phyloP scores from a whole-genome alignment of 1,140 invertebrate genomes.

The Cepaea nemoralis region DNA sequence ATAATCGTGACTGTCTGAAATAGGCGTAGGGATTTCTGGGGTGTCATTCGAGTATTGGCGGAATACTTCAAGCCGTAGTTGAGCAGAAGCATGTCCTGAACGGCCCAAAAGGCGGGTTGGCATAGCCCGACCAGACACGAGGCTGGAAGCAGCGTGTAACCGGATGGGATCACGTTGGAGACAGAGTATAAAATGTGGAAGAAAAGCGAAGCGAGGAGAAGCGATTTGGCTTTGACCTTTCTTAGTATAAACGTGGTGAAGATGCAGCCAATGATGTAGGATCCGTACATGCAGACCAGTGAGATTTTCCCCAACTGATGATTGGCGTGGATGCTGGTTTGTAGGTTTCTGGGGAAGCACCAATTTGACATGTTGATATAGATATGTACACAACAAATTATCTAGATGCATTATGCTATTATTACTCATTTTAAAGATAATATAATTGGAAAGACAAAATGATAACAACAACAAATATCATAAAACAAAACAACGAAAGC shows the following conservation, averaged over 20 bases:
- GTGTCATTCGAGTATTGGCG: constrained; percentile 39
- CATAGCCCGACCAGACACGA: constrained; percentile 50
- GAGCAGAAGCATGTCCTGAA: constrained; percentile 50
- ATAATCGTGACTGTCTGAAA: constrained; percentile 51
- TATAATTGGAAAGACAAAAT: too few species aligned
- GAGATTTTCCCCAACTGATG: constrained; percentile 50
- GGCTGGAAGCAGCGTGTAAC: constrained; percentile 52
- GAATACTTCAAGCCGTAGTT: constrained; percentile 52
- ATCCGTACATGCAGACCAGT: constrained; percentile 50
- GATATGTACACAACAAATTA: too few species aligned
- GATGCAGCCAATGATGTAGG: constrained; percentile 51
- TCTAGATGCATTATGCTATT: neutral
- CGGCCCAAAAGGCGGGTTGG: constrained; percentile 51
- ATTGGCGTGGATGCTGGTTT: constrained; percentile 47
- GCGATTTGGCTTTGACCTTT: constrained; percentile 47
- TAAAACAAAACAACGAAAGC: too few species aligned
- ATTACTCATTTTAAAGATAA: too few species aligned
- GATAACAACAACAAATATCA: too few species aligned
- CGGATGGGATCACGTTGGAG: constrained; percentile 51
- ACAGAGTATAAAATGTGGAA: constrained; percentile 53
- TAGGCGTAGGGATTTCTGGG: constrained; percentile 46
- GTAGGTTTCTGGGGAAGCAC: constrained; percentile 47
- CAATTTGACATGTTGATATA: too few species aligned
- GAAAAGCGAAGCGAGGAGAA: constrained; percentile 48
- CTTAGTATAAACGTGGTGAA: constrained; percentile 39